Evolutionary conservation across 2,888 invertebrate species (phyloP).

Genomic region (Andricus quercusramuli): DNA sequence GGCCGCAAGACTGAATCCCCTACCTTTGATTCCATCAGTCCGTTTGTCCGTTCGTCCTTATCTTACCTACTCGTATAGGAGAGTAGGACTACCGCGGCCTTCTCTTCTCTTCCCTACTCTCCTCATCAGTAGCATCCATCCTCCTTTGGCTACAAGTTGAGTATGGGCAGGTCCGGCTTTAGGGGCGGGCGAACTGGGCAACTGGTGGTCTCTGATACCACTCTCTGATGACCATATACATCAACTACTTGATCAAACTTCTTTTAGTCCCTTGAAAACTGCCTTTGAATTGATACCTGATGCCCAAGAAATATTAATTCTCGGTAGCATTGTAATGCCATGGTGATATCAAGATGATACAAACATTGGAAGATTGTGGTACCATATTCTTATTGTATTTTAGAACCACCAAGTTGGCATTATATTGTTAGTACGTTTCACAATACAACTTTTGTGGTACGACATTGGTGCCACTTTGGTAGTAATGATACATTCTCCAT

Average conservation of each 20-base stretch:
- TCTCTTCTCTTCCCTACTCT: slow-evolving; percentile 56
- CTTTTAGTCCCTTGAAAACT: neutral
- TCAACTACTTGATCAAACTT: slow-evolving; percentile 3
- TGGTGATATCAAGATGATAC: neutral
- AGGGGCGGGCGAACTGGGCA: slow-evolving; percentile 32
- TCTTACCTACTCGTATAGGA: slow-evolving; percentile 66
- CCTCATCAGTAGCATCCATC: slow-evolving; percentile 44
- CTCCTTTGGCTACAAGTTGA: slow-evolving; percentile 36
- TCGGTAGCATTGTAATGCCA: neutral
- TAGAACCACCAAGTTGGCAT: no score
- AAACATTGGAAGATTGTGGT: neutral
- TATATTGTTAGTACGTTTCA: no score
- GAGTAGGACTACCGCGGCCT: slow-evolving; percentile 57
- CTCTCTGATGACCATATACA: slow-evolving; percentile 21
- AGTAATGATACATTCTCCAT: no score
- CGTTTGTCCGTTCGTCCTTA: slow-evolving; percentile 74
- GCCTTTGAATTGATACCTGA: neutral
- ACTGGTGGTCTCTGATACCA: slow-evolving; percentile 38
- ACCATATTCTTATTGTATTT: no score
- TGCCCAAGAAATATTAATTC: neutral
- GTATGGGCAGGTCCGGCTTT: slow-evolving; percentile 41
- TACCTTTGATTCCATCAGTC: slow-evolving; percentile 73
- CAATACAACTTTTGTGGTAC: no score
- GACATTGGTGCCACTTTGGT: no score
- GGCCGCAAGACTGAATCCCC: slow-evolving; percentile 77